Evolutionary conservation across 2,113 vertebrate species (phyloP).

Genomic region (Zosterops hypoxanthus): DNA sequence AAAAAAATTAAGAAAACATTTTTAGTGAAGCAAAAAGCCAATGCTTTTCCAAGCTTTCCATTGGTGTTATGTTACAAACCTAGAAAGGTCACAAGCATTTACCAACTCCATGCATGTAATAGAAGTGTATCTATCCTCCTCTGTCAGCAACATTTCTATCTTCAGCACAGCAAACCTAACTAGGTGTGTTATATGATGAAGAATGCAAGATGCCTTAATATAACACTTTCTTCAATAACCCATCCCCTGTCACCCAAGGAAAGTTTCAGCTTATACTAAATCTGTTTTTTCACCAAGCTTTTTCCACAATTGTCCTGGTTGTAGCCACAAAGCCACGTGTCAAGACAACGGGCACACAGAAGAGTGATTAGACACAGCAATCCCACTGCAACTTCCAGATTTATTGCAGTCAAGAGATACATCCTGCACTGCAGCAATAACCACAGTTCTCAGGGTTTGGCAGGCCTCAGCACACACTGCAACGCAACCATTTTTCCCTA

Average conservation of each 20-base stretch:
- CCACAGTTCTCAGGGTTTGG: background rate
- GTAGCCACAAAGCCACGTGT: background rate
- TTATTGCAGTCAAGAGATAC: background rate
- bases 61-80: background rate
- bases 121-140: background rate
- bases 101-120: background rate
- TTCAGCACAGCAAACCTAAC: background rate
- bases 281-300: background rate
- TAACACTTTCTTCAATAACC: background rate
- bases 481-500: background rate
- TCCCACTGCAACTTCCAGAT: background rate
- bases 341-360: background rate
- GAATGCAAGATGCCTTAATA: background rate
- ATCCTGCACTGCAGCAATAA: background rate
- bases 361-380: background rate
- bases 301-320: background rate
- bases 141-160: background rate
- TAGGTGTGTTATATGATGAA: background rate
- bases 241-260: background rate
- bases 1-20: background rate
- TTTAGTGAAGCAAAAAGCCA: background rate
- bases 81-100: background rate
- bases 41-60: background rate
- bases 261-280: background rate
- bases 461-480: background rate